Evolutionary conservation across 92 coral and sea anemone genomes (phyloP).

Genomic region (Bergia puertoricense): DNA sequence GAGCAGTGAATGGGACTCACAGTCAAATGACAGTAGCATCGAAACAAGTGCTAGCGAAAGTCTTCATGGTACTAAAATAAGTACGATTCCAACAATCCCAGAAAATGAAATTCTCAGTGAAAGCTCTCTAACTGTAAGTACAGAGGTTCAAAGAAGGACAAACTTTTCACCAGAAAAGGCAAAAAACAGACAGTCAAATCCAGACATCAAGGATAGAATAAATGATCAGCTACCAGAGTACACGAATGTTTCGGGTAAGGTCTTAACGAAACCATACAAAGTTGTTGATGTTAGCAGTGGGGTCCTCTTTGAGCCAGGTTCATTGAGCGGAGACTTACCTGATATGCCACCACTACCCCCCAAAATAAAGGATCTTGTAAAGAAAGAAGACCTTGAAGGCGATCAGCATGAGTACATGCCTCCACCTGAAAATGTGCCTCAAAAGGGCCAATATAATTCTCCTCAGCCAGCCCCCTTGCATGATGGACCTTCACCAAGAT

Average conservation of each 20-base stretch:
- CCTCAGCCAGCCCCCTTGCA: conserved; percentile 27
- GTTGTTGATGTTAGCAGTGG: conserved; percentile 89
- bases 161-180: conserved; percentile 38
- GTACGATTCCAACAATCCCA: conserved; percentile 32
- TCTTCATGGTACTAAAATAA: background rate
- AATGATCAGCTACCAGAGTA: conserved; percentile 52
- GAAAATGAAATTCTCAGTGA: conserved; percentile 32
- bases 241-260: conserved; percentile 60
- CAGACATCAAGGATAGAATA: conserved; percentile 49
- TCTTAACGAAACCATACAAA: conserved; percentile 78
- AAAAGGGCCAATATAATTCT: conserved; percentile 34
- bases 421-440: conserved; percentile 67
- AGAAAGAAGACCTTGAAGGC: conserved; percentile 43
- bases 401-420: conserved; percentile 77
- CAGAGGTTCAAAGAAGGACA: conserved; percentile 19
- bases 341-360: conserved; percentile 84
- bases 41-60: conserved; percentile 20
- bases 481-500: conserved; percentile 19
- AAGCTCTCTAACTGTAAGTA: conserved; percentile 1
- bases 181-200: conserved; percentile 54
- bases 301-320: conserved; percentile 48
- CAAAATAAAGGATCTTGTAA: conserved; percentile 66
- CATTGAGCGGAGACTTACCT: conserved; percentile 35
- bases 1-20: conserved; percentile 52
- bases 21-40: conserved; percentile 14